Evolutionary conservation across 2,888 invertebrate species (phyloP).

Genomic region (Erpobdella octoculata): DNA sequence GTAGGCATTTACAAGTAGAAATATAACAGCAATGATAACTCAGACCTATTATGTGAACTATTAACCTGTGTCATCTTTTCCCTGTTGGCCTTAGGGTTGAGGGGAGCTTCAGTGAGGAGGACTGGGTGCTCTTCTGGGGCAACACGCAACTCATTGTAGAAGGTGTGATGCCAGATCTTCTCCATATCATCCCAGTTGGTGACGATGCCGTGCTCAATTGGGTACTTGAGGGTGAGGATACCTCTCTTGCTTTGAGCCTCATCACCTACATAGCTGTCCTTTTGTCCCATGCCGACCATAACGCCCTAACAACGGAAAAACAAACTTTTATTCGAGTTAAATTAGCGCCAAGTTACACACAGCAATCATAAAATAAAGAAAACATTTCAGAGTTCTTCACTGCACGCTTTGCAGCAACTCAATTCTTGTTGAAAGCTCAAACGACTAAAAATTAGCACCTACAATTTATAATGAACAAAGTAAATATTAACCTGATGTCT

Average conservation of each 20-base stretch:
- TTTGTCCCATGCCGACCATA: constrained; percentile 41
- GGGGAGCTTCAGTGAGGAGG: constrained; percentile 81
- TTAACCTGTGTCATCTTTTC: constrained; percentile 60
- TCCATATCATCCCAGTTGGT: constrained; percentile 62
- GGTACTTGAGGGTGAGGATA: constrained; percentile 46
- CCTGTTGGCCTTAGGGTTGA: constrained; percentile 88
- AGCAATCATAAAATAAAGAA: too few relatives aligned
- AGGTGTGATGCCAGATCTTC: constrained; percentile 97
- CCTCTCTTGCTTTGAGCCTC: constrained; percentile 47
- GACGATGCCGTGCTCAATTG: constrained; percentile 47
- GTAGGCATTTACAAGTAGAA: too few relatives aligned
- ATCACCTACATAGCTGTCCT: constrained; percentile 46
- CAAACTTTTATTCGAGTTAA: not conserved
- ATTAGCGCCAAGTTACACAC: not conserved
- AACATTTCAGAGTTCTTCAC: too few relatives aligned
- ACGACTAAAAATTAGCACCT: too few relatives aligned
- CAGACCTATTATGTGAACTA: not conserved
- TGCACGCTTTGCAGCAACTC: too few relatives aligned
- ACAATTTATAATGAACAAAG: not conserved
- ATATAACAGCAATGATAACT: too few relatives aligned
- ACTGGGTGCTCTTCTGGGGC: constrained; percentile 90
- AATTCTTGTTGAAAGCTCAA: too few relatives aligned
- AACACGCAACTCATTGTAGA: constrained; percentile 85
- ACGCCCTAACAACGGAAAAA: constrained; percentile 42
- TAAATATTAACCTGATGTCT: constrained; percentile 44